Base-by-base conservation (phyloP, 2,888 invertebrate species). In the Tridacna gigas region DNA sequence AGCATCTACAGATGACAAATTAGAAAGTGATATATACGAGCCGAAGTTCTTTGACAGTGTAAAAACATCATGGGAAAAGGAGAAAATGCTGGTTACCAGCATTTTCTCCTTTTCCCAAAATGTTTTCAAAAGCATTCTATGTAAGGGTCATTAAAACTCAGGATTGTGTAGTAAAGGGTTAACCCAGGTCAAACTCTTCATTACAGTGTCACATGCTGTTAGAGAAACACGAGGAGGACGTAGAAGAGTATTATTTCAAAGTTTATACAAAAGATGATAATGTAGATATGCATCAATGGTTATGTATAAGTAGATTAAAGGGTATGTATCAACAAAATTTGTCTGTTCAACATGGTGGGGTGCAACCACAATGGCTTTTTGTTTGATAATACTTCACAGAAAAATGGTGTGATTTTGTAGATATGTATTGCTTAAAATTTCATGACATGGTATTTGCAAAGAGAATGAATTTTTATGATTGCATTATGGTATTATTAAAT, bases 201-300 rank as follows among this genome's bases (percentile, higher is more conserved):
- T 89, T 84, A 79, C 97, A 98, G 95, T 99, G 99, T 93, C 97
- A 98, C 91, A 95, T 96, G n/a, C 95, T 98, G 91, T 96, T 97
- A 63, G 98, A 98, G 94, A 97, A 97, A 89, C 96, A 97, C 89
- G 98, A 99, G 93, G 96, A 96, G 86, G 95, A 96, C 9, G 95
- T 99, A 74, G 98, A 98, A 94, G 96, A 97, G 56, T 99, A 98
- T 98, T 99, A 98, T 97, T 96, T 97, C 61, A 96, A 97, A 80
- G 96, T 97, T 77, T 96, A 89, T 86, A 90, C 92, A 20, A 91
- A 96, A 89, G 95, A 95, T 15, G 95, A 95, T 69, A 95, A 96
- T 91, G 94, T 95, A n/a, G 97, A 97, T 92, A 94, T 98, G 37
- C 96, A 96, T 88, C 94, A 96, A 18, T 97, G 96, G 95, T 96